Base-by-base conservation (phyloP, 2,113 vertebrate species). In the Corapipo altera region DNA sequence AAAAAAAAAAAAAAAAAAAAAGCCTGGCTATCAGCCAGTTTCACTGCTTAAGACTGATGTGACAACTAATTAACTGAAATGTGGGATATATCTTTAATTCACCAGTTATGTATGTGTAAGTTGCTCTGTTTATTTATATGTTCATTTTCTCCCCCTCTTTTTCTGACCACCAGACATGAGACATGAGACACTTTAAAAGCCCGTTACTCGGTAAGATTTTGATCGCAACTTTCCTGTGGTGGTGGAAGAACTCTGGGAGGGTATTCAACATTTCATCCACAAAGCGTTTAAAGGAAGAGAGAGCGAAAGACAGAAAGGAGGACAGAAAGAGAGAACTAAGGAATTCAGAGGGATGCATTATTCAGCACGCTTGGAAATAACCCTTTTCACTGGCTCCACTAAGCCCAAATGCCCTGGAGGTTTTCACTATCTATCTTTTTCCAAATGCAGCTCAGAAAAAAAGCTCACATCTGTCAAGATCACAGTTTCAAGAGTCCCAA, bases 381-480 rank as follows among this genome's bases (percentile, higher is more conserved):
- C 95, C 96, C 93, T 97, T 96, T 96, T 95, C 95, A 92, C 95
- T 96, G 94, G 84, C 95, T 96, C 79, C 95, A 91, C 95, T 96
- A 96, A 97, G 95, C 96, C 88, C 94, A 82, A 95, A 97, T 97
- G 91, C 97, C 96, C 96, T 94, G 86, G 97, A 96, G 97, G 94
- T 95, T 97, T 96, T 88, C 91, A 91, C 94, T 97, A 95, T 96
- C 96, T 96, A 89, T 95, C 91, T 96, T 96, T 96, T 96, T 95
- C 91, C 95, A 96, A 66, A 66, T 86, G 93, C 92, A 96, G 93
- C 91, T 91, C 26, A 1, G 85, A 78, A 93, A 95, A 95, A 97
- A 97, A 91, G 67, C 92, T 97, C 96, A 95, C 94, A 96, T 97
- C 96, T 97, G 96, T 96, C 97, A 96, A 96, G 95, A 97, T 97